Evolutionary conservation across 1,140 invertebrate genomes (phyloP), one percentile per base, ranked within the genome.

Genomic region (Drosophila pruinosa): DNA sequence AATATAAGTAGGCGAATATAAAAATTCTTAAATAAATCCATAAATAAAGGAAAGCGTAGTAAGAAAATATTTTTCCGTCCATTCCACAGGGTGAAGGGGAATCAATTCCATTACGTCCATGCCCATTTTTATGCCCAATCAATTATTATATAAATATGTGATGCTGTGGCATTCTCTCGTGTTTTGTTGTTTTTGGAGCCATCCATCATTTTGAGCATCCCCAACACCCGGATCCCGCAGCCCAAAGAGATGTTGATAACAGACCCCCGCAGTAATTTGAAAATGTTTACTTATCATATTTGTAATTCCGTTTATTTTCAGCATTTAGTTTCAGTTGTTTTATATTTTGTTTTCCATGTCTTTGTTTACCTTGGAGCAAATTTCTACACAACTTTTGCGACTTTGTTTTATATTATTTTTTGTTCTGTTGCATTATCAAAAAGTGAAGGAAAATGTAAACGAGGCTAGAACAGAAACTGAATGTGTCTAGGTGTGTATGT

Each of bases 261-360:
- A 36, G 19, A 19, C n/a, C 10, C 15, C 24, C 38, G 5, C 14
- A 17, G 5, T 3, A 4, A 57, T 43, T 57, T 24, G 14, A 17
- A 56, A 24, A 22, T 59, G 36, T 65, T 71, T 50, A 26, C 45
- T 24, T 64, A 21, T 58, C 21, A 58, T 72, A 58, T 58, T 67
- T 15, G 15, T 58, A 67, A 64, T 52, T 72, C 53, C 34, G 34
- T 67, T 71, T 65, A 57, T 72, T 65, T 63, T 56, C 58, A 63
- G 50, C 50, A 54, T 56, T 70, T 63, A 54, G 38, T 47, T 59
- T 38, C 43, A 38, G 31, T 47, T 57, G 15, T 6, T 53, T 67
- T 39, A 41, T 65, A 26, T 57, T 72, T 47, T 72, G 8, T 70
- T 63, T 38, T 59, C 19, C 57, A 64, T 71, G 68, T 65, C 53